Base-by-base conservation (phyloP, 2,888 invertebrate species). In the Latrodectus hesperus region DNA sequence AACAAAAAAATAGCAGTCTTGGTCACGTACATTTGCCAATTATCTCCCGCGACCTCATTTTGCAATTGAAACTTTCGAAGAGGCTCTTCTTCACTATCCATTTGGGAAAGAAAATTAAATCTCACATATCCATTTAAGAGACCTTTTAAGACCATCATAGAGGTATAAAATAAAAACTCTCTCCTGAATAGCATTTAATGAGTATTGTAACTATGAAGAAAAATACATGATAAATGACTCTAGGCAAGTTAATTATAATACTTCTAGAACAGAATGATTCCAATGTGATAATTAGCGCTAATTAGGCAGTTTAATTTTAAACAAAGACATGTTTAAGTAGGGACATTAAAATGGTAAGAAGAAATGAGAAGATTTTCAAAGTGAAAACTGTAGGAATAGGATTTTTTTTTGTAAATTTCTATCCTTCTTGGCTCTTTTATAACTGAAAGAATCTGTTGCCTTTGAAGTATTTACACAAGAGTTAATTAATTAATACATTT, bases 231-330 rank as follows among this genome's bases (percentile, higher is more conserved):
- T 84, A 78, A 84, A 78, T 78, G 84, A 84, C 65, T 49, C 77
- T 71, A 67, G 77, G 77, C 64, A 67, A 84, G 84, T 78, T 84
- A 84, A 84, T 84, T 84, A 84, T 78, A 78, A 84, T 78, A 72
- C 77, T 78, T 78, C 67, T 52, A 26, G 26, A 73, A 72, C 77
- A 77, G 71, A 84, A 53, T 73, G 84, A 84, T 77, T 72, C 78
- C 78, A 73, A 65, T 84, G 65, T 67, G 77, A 77, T 84, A 84
- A 84, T 84, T 84, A 84, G 72, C 77, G 78, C 77, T 84, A 84
- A 84, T 84, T 84, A 84, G 84, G 65, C 60, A 71, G 76, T 84
- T 84, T 84, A 84, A 73, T 78, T 84, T 84, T 73, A 84, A 84
- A 84, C 77, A 84, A 84, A 73, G 84, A 84, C 77, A 67, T 78